A percentile compares a stretch with the other conserved stretches of the same genome.
Evolutionary conservation across 2,797 vertebrate species (phyloP).

Genomic region (Poeciliopsis infans): DNA sequence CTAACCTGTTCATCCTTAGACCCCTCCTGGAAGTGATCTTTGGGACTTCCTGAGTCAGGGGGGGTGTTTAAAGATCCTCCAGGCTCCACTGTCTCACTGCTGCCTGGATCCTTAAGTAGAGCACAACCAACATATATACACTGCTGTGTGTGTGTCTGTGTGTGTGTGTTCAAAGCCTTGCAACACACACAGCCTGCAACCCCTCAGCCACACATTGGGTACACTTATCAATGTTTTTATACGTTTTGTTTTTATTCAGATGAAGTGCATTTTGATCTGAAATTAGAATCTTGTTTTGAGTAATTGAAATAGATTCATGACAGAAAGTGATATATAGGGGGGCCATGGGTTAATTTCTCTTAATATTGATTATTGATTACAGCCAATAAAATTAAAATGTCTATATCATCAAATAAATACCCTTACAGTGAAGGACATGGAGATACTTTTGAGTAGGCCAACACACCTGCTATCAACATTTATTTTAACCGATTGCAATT

Average conservation of each 20-base stretch:
- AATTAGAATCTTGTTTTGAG: background rate
- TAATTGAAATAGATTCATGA: background rate
- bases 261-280: background rate
- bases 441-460: background rate
- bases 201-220: background rate
- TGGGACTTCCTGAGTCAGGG: conserved; percentile 71
- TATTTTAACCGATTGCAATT: background rate
- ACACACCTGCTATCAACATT: background rate
- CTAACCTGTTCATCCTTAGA: conserved; percentile 62
- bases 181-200: background rate
- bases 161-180: background rate
- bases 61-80: conserved; percentile 53
- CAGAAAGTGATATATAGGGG: background rate
- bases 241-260: background rate
- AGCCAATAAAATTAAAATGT: background rate
- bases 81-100: conserved; percentile 53
- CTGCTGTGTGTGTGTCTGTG: background rate
- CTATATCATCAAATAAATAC: background rate
- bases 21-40: conserved; percentile 69
- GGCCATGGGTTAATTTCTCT: background rate
- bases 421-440: background rate
- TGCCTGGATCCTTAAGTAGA: conserved; percentile 69
- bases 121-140: conserved; percentile 44
- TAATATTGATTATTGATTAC: background rate
- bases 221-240: too few relatives aligned